Percentiles rank a stretch among this genome's conserved stretches.
These are phyloP conservation scores for Amniataba percoides DNA, from an alignment of 2,797 vertebrate genomes.

Conservation along the genomic window DNA sequence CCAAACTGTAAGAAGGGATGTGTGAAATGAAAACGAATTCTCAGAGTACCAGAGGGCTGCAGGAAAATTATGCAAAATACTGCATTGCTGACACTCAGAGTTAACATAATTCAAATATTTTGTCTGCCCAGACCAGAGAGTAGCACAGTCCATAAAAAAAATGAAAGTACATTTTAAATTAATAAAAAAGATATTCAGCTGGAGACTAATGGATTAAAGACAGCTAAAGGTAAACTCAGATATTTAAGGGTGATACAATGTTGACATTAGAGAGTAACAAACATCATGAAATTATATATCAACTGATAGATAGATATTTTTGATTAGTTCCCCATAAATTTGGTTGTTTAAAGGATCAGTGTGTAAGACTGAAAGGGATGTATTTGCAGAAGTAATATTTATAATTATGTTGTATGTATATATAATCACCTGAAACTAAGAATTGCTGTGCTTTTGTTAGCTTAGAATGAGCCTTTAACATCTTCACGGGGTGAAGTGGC, in stretches of 20 bases:
- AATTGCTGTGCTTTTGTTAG: too few species aligned
- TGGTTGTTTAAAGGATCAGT: too few species aligned
- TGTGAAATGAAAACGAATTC: constrained; percentile 31
- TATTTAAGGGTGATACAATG: not conserved
- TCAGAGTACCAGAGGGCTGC: constrained; percentile 6
- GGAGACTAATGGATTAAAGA: not conserved
- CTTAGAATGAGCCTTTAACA: too few species aligned
- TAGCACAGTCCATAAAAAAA: not conserved
- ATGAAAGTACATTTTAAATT: not conserved
- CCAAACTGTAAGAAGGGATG: constrained; percentile 51
- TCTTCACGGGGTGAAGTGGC: too few species aligned
- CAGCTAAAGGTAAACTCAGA: not conserved
- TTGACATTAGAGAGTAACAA: not conserved
- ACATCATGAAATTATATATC: not conserved
- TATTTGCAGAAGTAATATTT: too few species aligned
- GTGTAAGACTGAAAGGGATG: too few species aligned
- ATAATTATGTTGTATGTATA: too few species aligned
- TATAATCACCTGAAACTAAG: too few species aligned
- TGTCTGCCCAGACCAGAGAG: not conserved
- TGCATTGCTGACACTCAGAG: not conserved
- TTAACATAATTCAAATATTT: constrained; percentile 19
- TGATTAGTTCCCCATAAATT: not conserved
- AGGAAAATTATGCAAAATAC: constrained; percentile 23
- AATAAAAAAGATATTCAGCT: not conserved
- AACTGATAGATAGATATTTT: not conserved